These are phyloP conservation scores for Genyomyrus donnyi DNA, from an alignment of 2,113 vertebrate species.

Conservation along the genomic window DNA sequence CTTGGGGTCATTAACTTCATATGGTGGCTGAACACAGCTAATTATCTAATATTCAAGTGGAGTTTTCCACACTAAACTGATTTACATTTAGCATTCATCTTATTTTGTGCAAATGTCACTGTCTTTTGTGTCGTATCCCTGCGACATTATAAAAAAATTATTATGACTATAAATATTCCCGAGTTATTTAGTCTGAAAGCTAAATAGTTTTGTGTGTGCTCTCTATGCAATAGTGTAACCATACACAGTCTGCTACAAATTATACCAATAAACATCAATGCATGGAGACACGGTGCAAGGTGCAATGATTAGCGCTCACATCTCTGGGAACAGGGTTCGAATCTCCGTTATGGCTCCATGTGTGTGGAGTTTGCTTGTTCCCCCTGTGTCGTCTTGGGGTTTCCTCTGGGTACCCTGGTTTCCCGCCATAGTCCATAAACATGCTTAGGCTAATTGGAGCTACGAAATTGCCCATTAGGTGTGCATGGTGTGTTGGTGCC, in stretches of 20 bases:
- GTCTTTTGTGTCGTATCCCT: conserved; percentile 45
- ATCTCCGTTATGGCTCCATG: neutral
- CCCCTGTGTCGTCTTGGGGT: neutral
- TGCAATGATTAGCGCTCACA: neutral
- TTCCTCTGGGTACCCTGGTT: neutral
- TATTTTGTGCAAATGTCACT: conserved; percentile 70
- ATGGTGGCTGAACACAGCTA: conserved; percentile 26
- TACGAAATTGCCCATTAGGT: neutral
- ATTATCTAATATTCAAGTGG: conserved; percentile 36
- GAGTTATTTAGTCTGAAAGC: conserved; percentile 15
- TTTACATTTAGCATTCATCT: conserved; percentile 49
- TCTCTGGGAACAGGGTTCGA: neutral
- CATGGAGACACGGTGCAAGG: neutral
- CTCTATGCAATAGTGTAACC: neutral
- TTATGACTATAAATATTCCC: conserved; percentile 61
- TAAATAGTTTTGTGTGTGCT: neutral
- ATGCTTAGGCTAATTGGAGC: neutral
- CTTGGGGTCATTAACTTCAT: conserved; percentile 24
- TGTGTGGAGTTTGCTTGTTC: neutral
- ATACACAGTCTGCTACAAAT: neutral
- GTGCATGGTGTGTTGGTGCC: neutral
- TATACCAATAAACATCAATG: neutral
- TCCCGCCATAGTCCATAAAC: neutral
- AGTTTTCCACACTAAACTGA: conserved; percentile 49
- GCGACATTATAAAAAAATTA: conserved; percentile 69